A percentile compares a stretch with the other conserved stretches of the same genome.
Evolutionary conservation across 2,113 vertebrate genomes (phyloP).

Genomic region (Leiothrix lutea): DNA sequence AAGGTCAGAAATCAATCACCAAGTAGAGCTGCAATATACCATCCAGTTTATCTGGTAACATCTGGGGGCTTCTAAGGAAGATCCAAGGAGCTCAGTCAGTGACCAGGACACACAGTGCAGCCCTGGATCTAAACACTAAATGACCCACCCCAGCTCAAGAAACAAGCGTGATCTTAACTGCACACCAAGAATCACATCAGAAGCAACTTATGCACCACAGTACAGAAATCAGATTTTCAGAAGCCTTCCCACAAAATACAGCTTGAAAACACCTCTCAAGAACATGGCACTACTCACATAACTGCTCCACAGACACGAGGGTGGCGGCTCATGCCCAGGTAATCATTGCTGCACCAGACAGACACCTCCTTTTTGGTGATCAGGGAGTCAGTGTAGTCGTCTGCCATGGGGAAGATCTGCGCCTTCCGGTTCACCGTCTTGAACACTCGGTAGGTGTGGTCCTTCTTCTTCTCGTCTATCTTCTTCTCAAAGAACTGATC

Average conservation of each 20-base stretch:
- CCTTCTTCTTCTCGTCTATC: conserved; percentile 92
- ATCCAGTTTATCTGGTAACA: neutral
- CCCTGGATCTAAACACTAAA: neutral
- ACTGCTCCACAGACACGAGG: conserved; percentile 87
- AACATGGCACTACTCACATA: conserved; percentile 77
- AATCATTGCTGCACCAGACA: conserved; percentile 98
- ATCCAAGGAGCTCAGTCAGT: neutral
- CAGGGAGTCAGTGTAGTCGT: conserved; percentile 85
- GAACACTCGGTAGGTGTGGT: conserved; percentile 95
- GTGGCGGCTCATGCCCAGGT: conserved; percentile 97
- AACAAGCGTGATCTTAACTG: neutral
- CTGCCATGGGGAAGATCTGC: conserved; percentile 90
- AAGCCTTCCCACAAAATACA: neutral
- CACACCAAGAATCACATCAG: neutral
- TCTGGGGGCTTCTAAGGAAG: neutral
- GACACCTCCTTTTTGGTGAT: conserved; percentile 86
- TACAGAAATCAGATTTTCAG: neutral
- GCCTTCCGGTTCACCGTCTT: conserved; percentile 95
- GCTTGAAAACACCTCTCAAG: neutral
- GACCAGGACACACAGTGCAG: neutral
- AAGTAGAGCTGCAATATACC: neutral
- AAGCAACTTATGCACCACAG: neutral
- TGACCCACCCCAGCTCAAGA: neutral
- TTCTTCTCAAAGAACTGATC: conserved; percentile 95
- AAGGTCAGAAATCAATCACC: neutral